A percentile compares a stretch with the other conserved stretches of the same genome.
phyloP scores from a whole-genome alignment of 2,797 vertebrate species.

The Acanthiza pusilla region DNA sequence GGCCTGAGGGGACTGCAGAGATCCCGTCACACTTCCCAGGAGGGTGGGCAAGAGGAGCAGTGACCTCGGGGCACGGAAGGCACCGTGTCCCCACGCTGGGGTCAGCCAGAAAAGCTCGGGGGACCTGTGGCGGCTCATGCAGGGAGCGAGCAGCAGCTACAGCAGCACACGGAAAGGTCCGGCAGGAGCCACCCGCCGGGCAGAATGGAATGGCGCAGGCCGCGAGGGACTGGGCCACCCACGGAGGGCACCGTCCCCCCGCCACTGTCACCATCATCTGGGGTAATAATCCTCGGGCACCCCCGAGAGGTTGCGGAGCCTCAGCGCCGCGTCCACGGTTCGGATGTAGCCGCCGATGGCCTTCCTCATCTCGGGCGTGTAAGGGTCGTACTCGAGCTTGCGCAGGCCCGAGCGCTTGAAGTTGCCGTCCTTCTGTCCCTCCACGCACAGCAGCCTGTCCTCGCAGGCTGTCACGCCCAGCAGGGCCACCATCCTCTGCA shows the following conservation, averaged over 20 bases:
- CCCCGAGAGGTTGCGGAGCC: constrained; percentile 83
- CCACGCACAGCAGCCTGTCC: constrained; percentile 94
- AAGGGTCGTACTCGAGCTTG: constrained; percentile 94
- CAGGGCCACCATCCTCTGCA: constrained; percentile 89
- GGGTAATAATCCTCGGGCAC: constrained; percentile 91
- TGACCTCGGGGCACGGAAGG: not conserved
- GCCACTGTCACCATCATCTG: constrained; percentile 77
- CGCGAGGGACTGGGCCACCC: not conserved
- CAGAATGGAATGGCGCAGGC: constrained; percentile 57
- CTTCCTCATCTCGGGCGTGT: constrained; percentile 86
- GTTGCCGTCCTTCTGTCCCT: constrained; percentile 95
- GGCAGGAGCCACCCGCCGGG: constrained; percentile 62
- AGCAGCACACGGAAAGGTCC: constrained; percentile 24
- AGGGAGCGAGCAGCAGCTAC: constrained; percentile 37
- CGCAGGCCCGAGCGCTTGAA: constrained; percentile 93
- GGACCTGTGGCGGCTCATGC: constrained; percentile 51
- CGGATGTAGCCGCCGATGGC: constrained; percentile 85
- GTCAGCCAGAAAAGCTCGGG: not conserved
- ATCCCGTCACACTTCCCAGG: too few relatives aligned
- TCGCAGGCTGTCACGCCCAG: constrained; percentile 83
- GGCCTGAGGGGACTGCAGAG: too few relatives aligned
- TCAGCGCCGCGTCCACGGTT: constrained; percentile 85
- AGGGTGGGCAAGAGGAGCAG: not conserved
- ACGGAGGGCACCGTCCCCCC: not conserved
- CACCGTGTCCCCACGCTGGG: accelerated